phyloP scores from a whole-genome alignment of 1,140 invertebrate species.

The Amphibalanus amphitrite region DNA sequence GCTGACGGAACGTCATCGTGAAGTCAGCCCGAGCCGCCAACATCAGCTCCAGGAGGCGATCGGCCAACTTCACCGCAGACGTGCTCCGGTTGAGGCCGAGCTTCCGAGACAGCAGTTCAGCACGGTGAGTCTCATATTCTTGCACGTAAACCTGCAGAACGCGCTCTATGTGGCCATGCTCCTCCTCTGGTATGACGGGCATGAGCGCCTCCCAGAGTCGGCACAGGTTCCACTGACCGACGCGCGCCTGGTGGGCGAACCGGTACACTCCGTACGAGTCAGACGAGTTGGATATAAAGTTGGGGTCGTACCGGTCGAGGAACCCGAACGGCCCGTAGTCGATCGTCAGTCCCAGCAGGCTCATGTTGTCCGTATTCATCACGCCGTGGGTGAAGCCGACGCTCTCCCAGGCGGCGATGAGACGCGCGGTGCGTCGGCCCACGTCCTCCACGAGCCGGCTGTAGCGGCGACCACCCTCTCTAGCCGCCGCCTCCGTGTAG shows the following conservation, averaged over 20 bases:
- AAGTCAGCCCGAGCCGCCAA: conserved; percentile 41
- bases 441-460: conserved; percentile 31
- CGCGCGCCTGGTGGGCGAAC: conserved; percentile 30
- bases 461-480: conserved; percentile 26
- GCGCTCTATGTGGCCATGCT: too few relatives aligned
- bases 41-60: conserved; percentile 39
- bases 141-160: conserved; percentile 17
- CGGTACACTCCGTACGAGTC: conserved; percentile 36
- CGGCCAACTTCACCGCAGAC: conserved; percentile 29
- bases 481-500: conserved; percentile 32
- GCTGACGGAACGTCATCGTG: conserved; percentile 39
- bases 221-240: conserved; percentile 41
- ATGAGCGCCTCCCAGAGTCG: conserved; percentile 36
- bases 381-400: conserved; percentile 47
- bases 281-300: conserved; percentile 41
- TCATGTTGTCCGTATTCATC: conserved; percentile 51
- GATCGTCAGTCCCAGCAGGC: conserved; percentile 41
- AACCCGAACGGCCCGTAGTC: conserved; percentile 52
- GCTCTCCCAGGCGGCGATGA: conserved; percentile 40
- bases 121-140: too few relatives aligned
- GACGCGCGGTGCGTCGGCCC: conserved; percentile 27
- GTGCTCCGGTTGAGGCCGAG: conserved; percentile 26
- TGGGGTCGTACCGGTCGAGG: conserved; percentile 40
- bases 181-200: conserved; percentile 22
- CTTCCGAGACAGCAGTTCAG: conserved; percentile 27